These are phyloP conservation scores for Lumbricus terrestris DNA, from an alignment of 2,888 invertebrate genomes.

Conservation along the genomic window DNA sequence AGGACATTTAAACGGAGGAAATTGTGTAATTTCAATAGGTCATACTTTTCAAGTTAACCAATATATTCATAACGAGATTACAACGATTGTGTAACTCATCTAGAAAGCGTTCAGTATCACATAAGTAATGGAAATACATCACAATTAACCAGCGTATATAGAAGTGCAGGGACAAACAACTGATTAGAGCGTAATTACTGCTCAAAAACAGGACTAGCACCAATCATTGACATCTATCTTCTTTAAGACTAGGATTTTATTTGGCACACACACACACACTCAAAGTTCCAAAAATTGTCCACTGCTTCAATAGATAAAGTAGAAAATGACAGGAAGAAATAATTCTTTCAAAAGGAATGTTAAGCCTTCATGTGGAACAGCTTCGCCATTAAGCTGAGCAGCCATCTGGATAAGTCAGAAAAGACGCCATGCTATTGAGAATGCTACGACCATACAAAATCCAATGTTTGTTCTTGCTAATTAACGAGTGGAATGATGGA, in stretches of 20 bases:
- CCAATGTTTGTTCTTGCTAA: not conserved
- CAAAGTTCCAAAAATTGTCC: too few relatives aligned
- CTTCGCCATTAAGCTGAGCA: not conserved
- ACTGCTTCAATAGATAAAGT: not conserved
- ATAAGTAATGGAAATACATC: not conserved
- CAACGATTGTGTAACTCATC: not conserved
- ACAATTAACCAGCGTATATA: not conserved
- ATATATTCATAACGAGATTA: not conserved
- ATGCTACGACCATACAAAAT: not conserved
- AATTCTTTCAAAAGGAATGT: not conserved
- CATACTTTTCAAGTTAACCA: not conserved
- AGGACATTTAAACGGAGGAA: not conserved
- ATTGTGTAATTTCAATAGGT: constrained; percentile 3
- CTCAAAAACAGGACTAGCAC: not conserved
- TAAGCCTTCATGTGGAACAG: not conserved
- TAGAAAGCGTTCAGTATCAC: not conserved
- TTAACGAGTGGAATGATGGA: not conserved
- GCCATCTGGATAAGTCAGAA: not conserved
- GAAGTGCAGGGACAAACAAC: not conserved
- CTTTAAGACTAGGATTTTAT: not conserved
- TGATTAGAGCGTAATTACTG: not conserved
- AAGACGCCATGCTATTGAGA: not conserved
- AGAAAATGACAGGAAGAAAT: not conserved
- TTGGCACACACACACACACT: not conserved
- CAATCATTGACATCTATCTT: not conserved